Percentiles rank a stretch among this genome's conserved stretches.
Conservation (phyloP, 2,888 invertebrate genomes). For the Volucella bombylans region DNA sequence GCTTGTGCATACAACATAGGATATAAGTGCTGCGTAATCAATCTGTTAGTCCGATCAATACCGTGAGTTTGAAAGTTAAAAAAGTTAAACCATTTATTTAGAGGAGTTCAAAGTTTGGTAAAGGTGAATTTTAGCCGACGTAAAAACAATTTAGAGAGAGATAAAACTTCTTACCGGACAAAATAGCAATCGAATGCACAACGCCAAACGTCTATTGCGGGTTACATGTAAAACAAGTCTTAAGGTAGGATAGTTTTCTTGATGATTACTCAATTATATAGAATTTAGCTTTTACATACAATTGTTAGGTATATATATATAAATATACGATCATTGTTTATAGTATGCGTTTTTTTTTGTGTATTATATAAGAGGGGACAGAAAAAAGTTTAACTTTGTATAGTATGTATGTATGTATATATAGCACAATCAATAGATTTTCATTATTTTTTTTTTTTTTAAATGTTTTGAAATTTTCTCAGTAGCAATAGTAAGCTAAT, state of each 20-base stretch:
- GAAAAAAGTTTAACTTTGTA: slow-evolving; percentile 22
- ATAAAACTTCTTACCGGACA: too few relatives aligned
- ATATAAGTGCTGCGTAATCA: too few relatives aligned
- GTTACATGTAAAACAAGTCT: too few relatives aligned
- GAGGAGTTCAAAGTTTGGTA: too few relatives aligned
- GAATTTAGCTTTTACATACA: slow-evolving; percentile 62
- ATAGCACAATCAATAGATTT: slow-evolving; percentile 67
- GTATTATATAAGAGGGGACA: slow-evolving; percentile 29
- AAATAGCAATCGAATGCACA: too few relatives aligned
- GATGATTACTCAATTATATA: slow-evolving; percentile 34
- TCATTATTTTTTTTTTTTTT: slow-evolving; percentile 13
- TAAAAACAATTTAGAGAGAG: too few relatives aligned
- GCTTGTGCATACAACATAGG: too few relatives aligned
- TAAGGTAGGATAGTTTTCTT: slow-evolving; percentile 41
- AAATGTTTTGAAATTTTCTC: background rate
- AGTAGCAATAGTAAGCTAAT: slow-evolving; percentile 58
- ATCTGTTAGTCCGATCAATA: too few relatives aligned
- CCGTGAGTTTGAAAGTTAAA: too few relatives aligned
- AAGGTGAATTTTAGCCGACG: too few relatives aligned
- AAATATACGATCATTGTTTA: slow-evolving; percentile 46
- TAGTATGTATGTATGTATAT: slow-evolving; percentile 53
- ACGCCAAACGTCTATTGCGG: too few relatives aligned
- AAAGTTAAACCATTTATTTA: too few relatives aligned
- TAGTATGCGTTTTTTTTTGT: slow-evolving; percentile 20
- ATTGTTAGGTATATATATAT: slow-evolving; percentile 13